Evolutionary conservation across 2,888 invertebrate genomes (phyloP).

Genomic region (Pyrochroa serraticornis): DNA sequence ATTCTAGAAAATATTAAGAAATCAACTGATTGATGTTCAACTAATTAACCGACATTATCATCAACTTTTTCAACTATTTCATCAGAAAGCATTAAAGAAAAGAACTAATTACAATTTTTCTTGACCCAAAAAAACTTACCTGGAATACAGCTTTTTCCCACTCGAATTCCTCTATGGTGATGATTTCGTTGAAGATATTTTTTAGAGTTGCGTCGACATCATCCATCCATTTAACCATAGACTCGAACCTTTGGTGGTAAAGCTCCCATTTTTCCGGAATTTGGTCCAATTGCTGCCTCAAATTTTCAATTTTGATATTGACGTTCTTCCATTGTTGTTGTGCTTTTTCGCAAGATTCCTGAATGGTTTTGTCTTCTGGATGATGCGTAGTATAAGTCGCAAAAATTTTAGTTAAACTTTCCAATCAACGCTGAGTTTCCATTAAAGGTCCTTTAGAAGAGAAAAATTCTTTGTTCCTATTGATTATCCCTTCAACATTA

Average conservation of each 20-base stretch:
- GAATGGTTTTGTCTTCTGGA: slow-evolving; percentile 70
- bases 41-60: slow-evolving; percentile 54
- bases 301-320: slow-evolving; percentile 71
- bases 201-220: slow-evolving; percentile 83
- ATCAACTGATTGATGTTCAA: background rate
- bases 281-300: slow-evolving; percentile 76
- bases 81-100: slow-evolving; percentile 29
- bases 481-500: slow-evolving; percentile 80
- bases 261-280: slow-evolving; percentile 91
- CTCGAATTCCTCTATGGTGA: slow-evolving; percentile 88
- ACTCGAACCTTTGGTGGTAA: slow-evolving; percentile 79
- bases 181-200: slow-evolving; percentile 83
- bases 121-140: slow-evolving; percentile 66
- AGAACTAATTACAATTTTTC: too few relatives aligned
- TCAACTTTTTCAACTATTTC: slow-evolving; percentile 60
- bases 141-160: slow-evolving; percentile 88
- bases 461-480: slow-evolving; percentile 81
- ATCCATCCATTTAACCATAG: slow-evolving; percentile 91
- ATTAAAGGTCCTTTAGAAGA: slow-evolving; percentile 65
- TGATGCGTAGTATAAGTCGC: slow-evolving; percentile 71
- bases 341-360: slow-evolving; percentile 71
- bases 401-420: slow-evolving; percentile 62
- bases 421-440: too few relatives aligned
- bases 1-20: slow-evolving; percentile 62
- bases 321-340: slow-evolving; percentile 78